phyloP scores from a whole-genome alignment of 2,888 invertebrate genomes.

The Strigamia maritima region DNA sequence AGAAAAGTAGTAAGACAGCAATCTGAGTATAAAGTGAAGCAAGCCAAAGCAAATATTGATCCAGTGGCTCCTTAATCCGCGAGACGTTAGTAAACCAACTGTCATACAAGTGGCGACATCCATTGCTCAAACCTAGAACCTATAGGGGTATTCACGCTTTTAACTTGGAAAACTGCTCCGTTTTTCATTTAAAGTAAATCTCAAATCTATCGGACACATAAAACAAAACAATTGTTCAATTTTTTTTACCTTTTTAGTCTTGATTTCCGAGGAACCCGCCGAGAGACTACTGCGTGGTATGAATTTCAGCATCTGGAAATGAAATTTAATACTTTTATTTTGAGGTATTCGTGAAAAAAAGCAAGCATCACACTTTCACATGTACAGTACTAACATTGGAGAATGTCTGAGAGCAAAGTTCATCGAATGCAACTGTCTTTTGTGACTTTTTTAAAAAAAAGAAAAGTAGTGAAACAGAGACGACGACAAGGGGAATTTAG shows the following conservation, averaged over 20 bases:
- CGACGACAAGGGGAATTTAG: background rate
- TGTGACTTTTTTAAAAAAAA: constrained; percentile 2
- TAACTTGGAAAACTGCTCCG: background rate
- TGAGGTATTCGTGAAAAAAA: background rate
- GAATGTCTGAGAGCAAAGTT: constrained; percentile 25
- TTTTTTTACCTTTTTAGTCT: too few relatives aligned
- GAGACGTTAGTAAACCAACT: constrained; percentile 9
- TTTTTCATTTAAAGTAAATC: background rate
- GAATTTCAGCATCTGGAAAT: too few relatives aligned
- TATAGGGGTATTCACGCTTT: too few relatives aligned
- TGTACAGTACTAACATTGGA: background rate
- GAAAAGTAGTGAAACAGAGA: constrained; percentile 10
- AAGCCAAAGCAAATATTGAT: constrained; percentile 32
- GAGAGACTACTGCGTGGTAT: too few relatives aligned
- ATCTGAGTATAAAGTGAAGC: constrained; percentile 34
- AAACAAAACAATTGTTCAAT: too few relatives aligned
- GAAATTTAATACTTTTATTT: background rate
- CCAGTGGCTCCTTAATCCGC: constrained; percentile 1
- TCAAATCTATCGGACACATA: too few relatives aligned
- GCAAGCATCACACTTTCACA: background rate
- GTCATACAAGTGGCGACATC: constrained; percentile 30
- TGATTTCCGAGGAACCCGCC: too few relatives aligned
- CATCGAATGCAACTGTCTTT: constrained; percentile 18
- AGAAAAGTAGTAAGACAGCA: constrained; percentile 1
- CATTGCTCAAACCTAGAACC: background rate